Conservation (phyloP, 64 coral and sea anemone species). For the Stylophora pistillata region DNA sequence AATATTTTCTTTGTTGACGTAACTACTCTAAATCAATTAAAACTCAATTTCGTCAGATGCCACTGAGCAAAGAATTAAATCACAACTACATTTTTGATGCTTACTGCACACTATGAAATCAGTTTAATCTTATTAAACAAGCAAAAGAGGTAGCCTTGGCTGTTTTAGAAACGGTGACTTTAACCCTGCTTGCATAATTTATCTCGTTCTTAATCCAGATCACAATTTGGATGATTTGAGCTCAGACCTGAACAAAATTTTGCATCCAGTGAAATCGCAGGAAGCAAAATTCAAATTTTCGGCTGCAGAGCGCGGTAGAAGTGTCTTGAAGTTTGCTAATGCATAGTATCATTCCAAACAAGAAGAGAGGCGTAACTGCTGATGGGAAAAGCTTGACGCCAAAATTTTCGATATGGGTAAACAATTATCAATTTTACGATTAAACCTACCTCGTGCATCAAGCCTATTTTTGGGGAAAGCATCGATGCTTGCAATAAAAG, state of each 20-base stretch:
- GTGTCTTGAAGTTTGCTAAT: too few relatives aligned
- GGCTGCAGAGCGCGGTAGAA: too few relatives aligned
- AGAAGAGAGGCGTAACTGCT: background rate
- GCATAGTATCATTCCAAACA: too few relatives aligned
- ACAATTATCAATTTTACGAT: background rate
- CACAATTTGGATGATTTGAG: background rate
- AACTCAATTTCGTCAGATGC: too few relatives aligned
- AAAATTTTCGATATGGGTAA: background rate
- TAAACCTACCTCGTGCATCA: background rate
- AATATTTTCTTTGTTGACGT: too few relatives aligned
- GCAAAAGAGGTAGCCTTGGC: background rate
- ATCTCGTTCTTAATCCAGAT: background rate
- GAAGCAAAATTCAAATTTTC: too few relatives aligned
- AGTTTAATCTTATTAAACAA: background rate
- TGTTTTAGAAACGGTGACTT: background rate
- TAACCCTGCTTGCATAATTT: background rate
- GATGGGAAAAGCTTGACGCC: background rate
- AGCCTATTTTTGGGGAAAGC: slow-evolving; percentile 27
- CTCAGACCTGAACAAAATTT: background rate
- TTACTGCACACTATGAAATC: too few relatives aligned
- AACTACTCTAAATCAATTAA: too few relatives aligned
- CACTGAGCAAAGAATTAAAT: too few relatives aligned
- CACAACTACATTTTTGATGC: too few relatives aligned
- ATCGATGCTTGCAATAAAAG: slow-evolving; percentile 3
- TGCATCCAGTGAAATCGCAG: background rate